phyloP scores from a whole-genome alignment of 2,113 vertebrate species.

The Tachycineta bicolor region DNA sequence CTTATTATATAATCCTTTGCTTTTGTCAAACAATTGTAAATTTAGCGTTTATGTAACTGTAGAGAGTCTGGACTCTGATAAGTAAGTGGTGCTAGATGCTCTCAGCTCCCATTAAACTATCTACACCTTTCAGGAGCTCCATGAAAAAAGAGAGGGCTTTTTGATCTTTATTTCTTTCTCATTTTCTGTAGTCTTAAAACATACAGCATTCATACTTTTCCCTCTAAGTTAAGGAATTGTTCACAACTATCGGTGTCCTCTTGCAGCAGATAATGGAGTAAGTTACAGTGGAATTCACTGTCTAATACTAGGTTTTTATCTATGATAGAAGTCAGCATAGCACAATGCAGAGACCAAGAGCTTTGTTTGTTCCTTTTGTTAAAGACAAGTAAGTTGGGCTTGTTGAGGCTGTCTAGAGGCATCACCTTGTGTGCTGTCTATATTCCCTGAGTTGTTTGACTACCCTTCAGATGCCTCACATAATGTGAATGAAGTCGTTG shows the following conservation, averaged over 20 bases:
- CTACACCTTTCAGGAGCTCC: not conserved
- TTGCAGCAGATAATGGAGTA: not conserved
- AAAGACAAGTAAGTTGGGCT: slow-evolving; percentile 1
- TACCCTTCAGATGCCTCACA: slow-evolving; percentile 71
- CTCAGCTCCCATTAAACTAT: not conserved
- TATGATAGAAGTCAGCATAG: not conserved
- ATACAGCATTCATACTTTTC: not conserved
- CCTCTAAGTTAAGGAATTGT: not conserved
- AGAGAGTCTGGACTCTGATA: not conserved
- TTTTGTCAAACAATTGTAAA: slow-evolving; percentile 12
- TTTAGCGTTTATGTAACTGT: not conserved
- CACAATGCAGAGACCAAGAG: slow-evolving; percentile 3
- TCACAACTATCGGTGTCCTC: not conserved
- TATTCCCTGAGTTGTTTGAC: slow-evolving; percentile 44
- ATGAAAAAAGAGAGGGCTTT: not conserved
- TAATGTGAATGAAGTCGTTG: slow-evolving; percentile 71
- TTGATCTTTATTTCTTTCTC: not conserved
- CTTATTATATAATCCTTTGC: not conserved
- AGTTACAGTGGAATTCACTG: not conserved
- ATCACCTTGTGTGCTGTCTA: slow-evolving; percentile 26
- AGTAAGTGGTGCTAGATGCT: not conserved
- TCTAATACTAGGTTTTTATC: not conserved
- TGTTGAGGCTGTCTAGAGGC: not conserved
- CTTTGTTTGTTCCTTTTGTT: not conserved
- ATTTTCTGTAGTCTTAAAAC: not conserved